phyloP scores from a whole-genome alignment of 2,797 vertebrate genomes.

The Centropyge bicolor region DNA sequence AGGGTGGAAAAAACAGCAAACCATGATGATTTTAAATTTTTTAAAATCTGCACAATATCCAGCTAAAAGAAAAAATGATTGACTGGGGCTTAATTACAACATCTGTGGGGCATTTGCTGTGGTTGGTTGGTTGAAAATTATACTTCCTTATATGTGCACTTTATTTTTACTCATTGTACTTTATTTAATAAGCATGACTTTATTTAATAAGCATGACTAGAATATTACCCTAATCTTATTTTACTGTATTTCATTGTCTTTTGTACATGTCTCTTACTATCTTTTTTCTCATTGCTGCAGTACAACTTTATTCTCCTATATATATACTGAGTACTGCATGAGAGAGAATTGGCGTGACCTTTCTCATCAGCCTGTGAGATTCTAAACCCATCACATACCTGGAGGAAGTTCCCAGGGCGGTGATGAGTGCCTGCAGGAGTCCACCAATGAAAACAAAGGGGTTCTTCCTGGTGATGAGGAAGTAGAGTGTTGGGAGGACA shows the following conservation, averaged over 20 bases:
- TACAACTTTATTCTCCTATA: background rate
- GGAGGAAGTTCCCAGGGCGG: slow-evolving; percentile 89
- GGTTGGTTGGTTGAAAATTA: background rate
- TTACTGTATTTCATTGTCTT: background rate
- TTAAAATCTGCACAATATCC: background rate
- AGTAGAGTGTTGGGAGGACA: slow-evolving; percentile 88
- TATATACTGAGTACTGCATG: background rate
- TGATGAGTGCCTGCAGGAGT: slow-evolving; percentile 88
- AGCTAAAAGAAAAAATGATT: background rate
- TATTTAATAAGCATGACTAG: background rate
- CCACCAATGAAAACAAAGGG: slow-evolving; percentile 86
- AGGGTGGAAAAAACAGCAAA: background rate
- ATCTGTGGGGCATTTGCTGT: too few relatives aligned
- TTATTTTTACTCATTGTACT: background rate
- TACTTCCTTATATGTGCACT: too few relatives aligned
- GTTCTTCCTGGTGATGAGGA: slow-evolving; percentile 87
- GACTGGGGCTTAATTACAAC: background rate
- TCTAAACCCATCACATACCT: slow-evolving; percentile 74
- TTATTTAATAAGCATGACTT: background rate
- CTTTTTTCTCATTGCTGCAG: background rate
- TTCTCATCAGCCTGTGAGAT: background rate
- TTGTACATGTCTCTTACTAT: background rate
- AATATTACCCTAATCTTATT: background rate
- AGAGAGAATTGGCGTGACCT: background rate
- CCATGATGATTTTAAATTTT: too few relatives aligned